Base-by-base conservation (phyloP, 2,113 vertebrate species). In the Zosterops borbonicus region DNA sequence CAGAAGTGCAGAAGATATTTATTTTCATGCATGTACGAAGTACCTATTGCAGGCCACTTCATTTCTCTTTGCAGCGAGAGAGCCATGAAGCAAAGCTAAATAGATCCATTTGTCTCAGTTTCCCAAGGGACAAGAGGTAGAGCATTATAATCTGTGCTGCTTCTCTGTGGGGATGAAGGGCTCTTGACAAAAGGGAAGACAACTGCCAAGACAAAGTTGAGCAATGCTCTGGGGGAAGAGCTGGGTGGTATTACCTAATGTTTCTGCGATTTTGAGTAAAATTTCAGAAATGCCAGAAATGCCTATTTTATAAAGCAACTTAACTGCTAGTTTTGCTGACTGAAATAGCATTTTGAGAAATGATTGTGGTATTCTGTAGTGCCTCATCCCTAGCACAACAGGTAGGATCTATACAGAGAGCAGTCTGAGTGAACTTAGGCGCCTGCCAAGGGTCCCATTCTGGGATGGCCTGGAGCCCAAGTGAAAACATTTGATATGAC, bases 191-290 rank as follows among this genome's bases (percentile, higher is more conserved):
- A 96, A 91, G 91, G 77, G 41, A 21, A 60, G 37, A 29, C 77
- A 87, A 68, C 53, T 89, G 95, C 92, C 94, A 96, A 95, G 62
- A 73, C 46, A 35, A 6, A 1, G 9, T 76, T 95, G 89, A 89
- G 91, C 83, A 97, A 95, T 82, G 87, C 92, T 92, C 92, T 63
- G 71, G 93, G 91, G 95, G 94, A 87, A 97, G 70, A 95, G 80
- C 89, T 94, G 94, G 92, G 92, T 95, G 91, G 95, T 89, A 96
- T 95, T 96, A 96, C 89, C 91, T 95, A 96, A 95, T 76, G 74
- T 33, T 84, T 78, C 83, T 84, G 77, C 0, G 1, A 95, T 95
- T 94, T 71, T 82, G 60, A 94, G 89, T 68, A 87, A 64, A 96
- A 97, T 89, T 82, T 91, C 74, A 89, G 78, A 94, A 93, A 94